Conservation (phyloP, 2,797 vertebrate species). For the Sebastes cheni region DNA sequence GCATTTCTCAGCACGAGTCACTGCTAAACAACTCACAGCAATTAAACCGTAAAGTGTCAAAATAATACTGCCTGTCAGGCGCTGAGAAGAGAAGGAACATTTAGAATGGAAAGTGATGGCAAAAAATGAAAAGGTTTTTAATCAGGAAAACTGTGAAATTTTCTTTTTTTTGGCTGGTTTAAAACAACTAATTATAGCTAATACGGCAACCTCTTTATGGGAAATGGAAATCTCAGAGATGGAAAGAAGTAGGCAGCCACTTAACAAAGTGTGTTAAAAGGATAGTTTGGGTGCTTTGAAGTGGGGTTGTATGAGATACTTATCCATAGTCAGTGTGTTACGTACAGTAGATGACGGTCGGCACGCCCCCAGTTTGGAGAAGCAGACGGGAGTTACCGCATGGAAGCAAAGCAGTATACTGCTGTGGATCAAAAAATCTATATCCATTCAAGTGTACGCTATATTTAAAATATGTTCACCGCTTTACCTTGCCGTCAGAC, state of each 20-base stretch:
- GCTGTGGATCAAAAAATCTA: too few species aligned
- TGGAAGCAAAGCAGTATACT: too few species aligned
- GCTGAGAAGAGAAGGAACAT: background rate
- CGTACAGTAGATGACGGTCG: too few species aligned
- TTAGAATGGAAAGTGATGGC: background rate
- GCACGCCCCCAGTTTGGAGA: too few species aligned
- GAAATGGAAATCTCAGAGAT: slow-evolving; percentile 1
- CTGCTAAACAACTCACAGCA: background rate
- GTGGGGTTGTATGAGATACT: too few species aligned
- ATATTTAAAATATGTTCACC: too few species aligned
- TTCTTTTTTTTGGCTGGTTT: background rate
- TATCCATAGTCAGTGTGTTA: too few species aligned
- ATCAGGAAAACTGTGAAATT: background rate
- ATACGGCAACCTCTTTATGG: background rate
- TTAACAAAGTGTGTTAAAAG: background rate
- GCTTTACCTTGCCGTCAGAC: too few species aligned
- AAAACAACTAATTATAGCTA: background rate
- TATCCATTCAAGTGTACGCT: too few species aligned
- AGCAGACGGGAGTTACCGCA: too few species aligned
- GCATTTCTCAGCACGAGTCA: background rate
- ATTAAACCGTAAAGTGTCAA: background rate
- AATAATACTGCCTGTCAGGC: background rate
- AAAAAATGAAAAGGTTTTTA: background rate
- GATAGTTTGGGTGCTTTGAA: too few species aligned
- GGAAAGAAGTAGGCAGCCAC: background rate